These are phyloP conservation scores for Labroides dimidiatus DNA, from an alignment of 2,797 vertebrate genomes.

Conservation along the genomic window DNA sequence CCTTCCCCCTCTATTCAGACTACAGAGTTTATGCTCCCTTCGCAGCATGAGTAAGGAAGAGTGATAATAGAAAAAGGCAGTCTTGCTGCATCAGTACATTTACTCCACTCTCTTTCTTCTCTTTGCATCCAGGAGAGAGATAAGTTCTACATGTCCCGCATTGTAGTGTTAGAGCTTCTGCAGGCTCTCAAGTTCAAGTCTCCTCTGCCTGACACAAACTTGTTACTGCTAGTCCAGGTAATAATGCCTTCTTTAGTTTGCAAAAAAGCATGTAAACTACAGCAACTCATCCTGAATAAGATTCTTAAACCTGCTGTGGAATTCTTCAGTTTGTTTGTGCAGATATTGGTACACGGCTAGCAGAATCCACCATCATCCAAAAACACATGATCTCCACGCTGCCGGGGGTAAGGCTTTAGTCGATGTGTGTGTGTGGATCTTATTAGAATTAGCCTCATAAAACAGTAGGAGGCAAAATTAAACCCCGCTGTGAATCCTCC, in stretches of 20 bases:
- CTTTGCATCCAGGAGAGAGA: slow-evolving; percentile 91
- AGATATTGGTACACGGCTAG: slow-evolving; percentile 95
- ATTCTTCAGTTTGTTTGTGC: slow-evolving; percentile 94
- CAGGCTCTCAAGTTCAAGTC: slow-evolving; percentile 99
- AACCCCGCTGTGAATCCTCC: slow-evolving; percentile 55
- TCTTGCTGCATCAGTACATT: slow-evolving; percentile 80
- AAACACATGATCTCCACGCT: slow-evolving; percentile 97
- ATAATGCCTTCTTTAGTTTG: slow-evolving; percentile 22
- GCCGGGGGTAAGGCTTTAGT: slow-evolving; percentile 90
- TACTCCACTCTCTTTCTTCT: slow-evolving; percentile 71
- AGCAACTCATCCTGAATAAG: slow-evolving; percentile 8
- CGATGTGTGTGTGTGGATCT: slow-evolving; percentile 45
- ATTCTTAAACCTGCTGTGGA: slow-evolving; percentile 28
- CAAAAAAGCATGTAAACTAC: neutral
- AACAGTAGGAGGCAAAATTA: slow-evolving; percentile 61
- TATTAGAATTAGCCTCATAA: slow-evolving; percentile 68
- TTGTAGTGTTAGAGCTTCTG: slow-evolving; percentile 95
- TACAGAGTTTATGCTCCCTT: slow-evolving; percentile 73
- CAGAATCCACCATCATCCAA: slow-evolving; percentile 97
- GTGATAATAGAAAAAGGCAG: slow-evolving; percentile 80
- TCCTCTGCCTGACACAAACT: slow-evolving; percentile 95
- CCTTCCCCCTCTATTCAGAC: slow-evolving; percentile 75
- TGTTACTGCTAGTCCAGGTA: slow-evolving; percentile 97
- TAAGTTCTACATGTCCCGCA: slow-evolving; percentile 98
- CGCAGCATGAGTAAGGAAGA: slow-evolving; percentile 76